These are phyloP conservation scores for Temnothorax unifasciatus DNA, from an alignment of 2,888 invertebrate species.

Conservation along the genomic window DNA sequence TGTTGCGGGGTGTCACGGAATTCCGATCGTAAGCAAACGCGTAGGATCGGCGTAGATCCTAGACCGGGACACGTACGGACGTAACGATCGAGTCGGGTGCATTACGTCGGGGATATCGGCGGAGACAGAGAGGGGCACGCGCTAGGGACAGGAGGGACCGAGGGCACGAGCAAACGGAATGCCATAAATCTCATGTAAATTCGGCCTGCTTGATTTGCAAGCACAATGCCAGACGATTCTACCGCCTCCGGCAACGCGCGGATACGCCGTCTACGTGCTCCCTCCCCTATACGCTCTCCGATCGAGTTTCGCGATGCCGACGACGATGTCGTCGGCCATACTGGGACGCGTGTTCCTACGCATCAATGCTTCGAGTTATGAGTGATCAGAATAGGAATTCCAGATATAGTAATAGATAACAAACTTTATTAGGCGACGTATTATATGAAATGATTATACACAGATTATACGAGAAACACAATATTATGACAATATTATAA, in stretches of 20 bases:
- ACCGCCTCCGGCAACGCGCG: slow-evolving; percentile 76
- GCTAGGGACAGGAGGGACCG: slow-evolving; percentile 29
- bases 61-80: slow-evolving; percentile 13
- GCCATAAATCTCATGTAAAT: slow-evolving; percentile 86
- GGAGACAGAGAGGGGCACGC: neutral
- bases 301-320: slow-evolving; percentile 47
- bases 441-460: neutral
- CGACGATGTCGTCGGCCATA: slow-evolving; percentile 23
- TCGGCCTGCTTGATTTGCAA: slow-evolving; percentile 85
- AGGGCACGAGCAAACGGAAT: slow-evolving; percentile 80
- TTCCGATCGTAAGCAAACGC: slow-evolving; percentile 13
- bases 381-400: neutral
- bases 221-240: slow-evolving; percentile 85
- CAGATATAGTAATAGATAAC: neutral
- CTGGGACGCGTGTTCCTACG: neutral
- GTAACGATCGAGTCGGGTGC: slow-evolving; percentile 48
- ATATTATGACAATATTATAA: neutral
- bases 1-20: slow-evolving; percentile 2
- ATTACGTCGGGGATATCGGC: slow-evolving; percentile 35
- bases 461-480: too few species aligned
- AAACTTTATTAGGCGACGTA: neutral
- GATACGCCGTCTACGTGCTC: slow-evolving; percentile 75
- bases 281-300: slow-evolving; percentile 56
- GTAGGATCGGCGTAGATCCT: slow-evolving; percentile 22
- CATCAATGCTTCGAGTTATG: neutral